These are phyloP conservation scores for Rhagoletis pomonella DNA, from an alignment of 1,140 invertebrate genomes.

Conservation along the genomic window DNA sequence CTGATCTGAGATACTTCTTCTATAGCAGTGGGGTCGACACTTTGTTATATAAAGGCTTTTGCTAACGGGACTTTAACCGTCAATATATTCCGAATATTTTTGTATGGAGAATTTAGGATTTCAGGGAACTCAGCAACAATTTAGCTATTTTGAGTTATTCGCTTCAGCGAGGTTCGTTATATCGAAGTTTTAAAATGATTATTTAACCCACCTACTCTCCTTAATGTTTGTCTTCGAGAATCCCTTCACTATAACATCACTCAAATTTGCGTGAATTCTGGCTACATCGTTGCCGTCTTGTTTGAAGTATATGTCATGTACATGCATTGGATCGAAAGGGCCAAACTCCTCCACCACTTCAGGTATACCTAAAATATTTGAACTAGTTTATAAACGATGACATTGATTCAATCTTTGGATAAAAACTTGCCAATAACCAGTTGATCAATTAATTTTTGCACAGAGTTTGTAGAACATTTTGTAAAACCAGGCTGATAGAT, in stretches of 20 bases:
- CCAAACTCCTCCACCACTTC: constrained; percentile 64
- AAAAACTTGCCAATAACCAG: constrained; percentile 72
- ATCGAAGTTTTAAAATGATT: too few species aligned
- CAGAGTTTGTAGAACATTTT: constrained; percentile 79
- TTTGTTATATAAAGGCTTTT: too few species aligned
- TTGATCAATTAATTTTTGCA: constrained; percentile 78
- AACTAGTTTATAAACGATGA: background rate
- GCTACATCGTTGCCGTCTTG: constrained; percentile 76
- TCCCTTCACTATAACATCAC: constrained; percentile 78
- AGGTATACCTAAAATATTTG: constrained; percentile 61
- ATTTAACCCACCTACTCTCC: constrained; percentile 75
- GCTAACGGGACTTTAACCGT: too few species aligned
- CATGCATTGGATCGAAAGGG: constrained; percentile 65
- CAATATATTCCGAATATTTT: too few species aligned
- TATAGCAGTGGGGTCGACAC: too few species aligned
- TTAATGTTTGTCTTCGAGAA: constrained; percentile 78
- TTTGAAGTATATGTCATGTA: constrained; percentile 64
- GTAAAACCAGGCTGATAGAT: constrained; percentile 78
- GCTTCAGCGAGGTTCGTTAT: too few species aligned
- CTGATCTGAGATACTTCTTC: too few species aligned
- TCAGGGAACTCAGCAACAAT: too few species aligned
- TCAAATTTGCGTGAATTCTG: constrained; percentile 78
- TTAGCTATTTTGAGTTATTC: too few species aligned
- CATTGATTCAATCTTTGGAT: too few species aligned
- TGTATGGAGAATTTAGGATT: too few species aligned